A percentile compares a stretch with the other conserved stretches of the same genome.
phyloP scores from a whole-genome alignment of 2,797 vertebrate species.

The Smutsia temminckii region DNA sequence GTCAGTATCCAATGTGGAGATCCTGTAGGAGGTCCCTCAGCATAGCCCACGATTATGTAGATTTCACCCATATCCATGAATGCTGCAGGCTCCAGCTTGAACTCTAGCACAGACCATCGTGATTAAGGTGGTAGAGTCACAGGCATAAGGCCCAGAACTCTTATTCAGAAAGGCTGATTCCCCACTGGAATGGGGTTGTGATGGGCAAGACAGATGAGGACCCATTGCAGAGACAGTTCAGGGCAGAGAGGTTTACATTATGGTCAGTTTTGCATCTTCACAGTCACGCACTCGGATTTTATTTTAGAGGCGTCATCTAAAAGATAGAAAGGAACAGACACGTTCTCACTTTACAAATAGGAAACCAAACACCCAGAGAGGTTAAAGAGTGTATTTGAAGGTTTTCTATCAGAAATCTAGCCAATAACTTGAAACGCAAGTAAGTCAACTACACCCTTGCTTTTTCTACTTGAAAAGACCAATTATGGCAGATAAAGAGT shows the following conservation, averaged over 20 bases:
- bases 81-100: neutral
- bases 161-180: neutral
- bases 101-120: neutral
- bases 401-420: neutral
- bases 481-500: neutral
- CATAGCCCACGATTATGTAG: neutral
- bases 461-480: conserved; percentile 11
- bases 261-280: neutral
- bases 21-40: neutral
- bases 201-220: neutral
- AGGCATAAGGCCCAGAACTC: neutral
- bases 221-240: neutral
- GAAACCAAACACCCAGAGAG: neutral
- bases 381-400: neutral
- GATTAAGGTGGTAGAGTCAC: neutral
- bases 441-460: neutral
- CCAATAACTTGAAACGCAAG: neutral
- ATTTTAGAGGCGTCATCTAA: neutral
- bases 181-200: fast-evolving
- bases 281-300: neutral
- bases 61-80: too few relatives aligned
- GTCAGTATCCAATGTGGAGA: neutral
- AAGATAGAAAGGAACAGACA: neutral
- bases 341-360: neutral
- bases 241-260: neutral